Conservation (phyloP, 2,797 vertebrate genomes). For the Pelodytes ibericus region DNA sequence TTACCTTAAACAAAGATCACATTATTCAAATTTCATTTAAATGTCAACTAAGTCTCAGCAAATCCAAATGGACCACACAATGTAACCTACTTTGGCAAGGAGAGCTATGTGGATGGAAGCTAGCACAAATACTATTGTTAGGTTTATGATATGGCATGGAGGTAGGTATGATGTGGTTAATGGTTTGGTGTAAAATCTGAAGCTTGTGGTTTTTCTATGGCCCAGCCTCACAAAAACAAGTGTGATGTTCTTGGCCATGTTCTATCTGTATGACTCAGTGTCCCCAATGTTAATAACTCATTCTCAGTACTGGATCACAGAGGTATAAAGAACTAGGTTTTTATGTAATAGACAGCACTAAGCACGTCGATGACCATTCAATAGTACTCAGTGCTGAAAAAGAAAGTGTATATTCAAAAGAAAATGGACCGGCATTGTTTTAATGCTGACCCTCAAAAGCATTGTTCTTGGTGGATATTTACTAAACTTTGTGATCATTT, state of each 20-base stretch:
- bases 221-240: slow-evolving; percentile 15
- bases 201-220: slow-evolving; percentile 20
- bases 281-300: slow-evolving; percentile 3
- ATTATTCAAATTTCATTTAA: too few relatives aligned
- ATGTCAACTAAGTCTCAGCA: too few relatives aligned
- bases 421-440: too few relatives aligned
- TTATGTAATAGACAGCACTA: background rate
- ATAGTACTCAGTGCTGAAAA: too few relatives aligned
- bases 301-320: background rate
- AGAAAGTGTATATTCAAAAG: too few relatives aligned
- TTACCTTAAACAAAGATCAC: too few relatives aligned
- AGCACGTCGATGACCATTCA: too few relatives aligned
- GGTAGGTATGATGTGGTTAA: slow-evolving; percentile 11
- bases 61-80: too few relatives aligned
- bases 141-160: background rate
- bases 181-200: slow-evolving; percentile 12
- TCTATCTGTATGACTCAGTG: slow-evolving; percentile 26
- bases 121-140: background rate
- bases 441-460: too few relatives aligned
- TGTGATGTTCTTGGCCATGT: slow-evolving; percentile 21
- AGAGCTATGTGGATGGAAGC: background rate
- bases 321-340: background rate
- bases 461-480: too few relatives aligned
- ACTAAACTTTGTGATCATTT: too few relatives aligned
- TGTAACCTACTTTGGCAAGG: slow-evolving; percentile 8